Evolutionary conservation across 2,797 vertebrate species (phyloP).

Genomic region (Cyprinodon diabolis): DNA sequence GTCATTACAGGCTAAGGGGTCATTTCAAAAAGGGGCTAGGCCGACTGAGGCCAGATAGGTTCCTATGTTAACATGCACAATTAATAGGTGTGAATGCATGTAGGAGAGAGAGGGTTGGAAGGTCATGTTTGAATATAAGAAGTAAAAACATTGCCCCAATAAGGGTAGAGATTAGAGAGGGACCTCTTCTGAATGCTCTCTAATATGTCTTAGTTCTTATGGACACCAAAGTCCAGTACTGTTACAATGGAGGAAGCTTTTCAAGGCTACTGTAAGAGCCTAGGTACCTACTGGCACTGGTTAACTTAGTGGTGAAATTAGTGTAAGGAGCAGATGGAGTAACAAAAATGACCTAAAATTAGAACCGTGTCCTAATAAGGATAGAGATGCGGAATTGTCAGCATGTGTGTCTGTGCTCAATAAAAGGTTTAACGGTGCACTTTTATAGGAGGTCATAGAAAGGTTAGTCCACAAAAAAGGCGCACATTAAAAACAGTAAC

Average conservation of each 20-base stretch:
- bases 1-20: constrained; percentile 87
- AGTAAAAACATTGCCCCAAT: not conserved
- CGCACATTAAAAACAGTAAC: constrained; percentile 53
- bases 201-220: not conserved
- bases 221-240: not conserved
- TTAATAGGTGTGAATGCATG: constrained; percentile 53
- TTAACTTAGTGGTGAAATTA: not conserved
- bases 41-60: constrained; percentile 69
- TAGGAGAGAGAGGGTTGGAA: constrained; percentile 1
- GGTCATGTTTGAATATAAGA: not conserved
- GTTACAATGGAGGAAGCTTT: not conserved
- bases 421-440: constrained; percentile 49
- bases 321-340: not conserved
- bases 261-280: not conserved
- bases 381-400: not conserved
- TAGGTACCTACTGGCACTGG: not conserved
- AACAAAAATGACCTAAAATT: not conserved
- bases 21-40: constrained; percentile 75
- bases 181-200: not conserved
- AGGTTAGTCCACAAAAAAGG: constrained; percentile 46
- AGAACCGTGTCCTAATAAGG: not conserved
- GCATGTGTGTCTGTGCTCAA: constrained; percentile 29
- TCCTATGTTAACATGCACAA: constrained; percentile 46
- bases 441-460: constrained; percentile 61
- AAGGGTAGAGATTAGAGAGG: not conserved